Evolutionary conservation across 2,113 vertebrate genomes (phyloP).

Genomic region (Pandion haliaetus): DNA sequence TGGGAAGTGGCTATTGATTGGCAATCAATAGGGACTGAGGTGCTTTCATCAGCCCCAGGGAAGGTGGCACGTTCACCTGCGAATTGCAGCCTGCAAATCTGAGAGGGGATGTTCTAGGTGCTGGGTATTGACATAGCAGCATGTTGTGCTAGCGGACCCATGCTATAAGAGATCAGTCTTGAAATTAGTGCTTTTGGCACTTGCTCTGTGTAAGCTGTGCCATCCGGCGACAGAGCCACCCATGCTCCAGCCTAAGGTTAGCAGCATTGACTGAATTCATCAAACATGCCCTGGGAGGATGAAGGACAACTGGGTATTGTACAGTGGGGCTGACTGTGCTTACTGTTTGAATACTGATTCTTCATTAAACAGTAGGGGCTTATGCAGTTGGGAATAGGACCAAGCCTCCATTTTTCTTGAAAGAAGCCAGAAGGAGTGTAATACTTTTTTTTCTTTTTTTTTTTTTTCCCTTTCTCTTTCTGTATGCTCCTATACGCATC

Average conservation of each 20-base stretch:
- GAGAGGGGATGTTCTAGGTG: not conserved
- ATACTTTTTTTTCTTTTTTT: not conserved
- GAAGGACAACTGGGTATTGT: not conserved
- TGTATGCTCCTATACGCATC: not conserved
- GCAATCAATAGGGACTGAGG: slow-evolving; percentile 29
- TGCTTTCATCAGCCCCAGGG: not conserved
- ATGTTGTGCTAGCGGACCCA: not conserved
- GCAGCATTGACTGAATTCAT: not conserved
- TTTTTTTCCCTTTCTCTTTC: not conserved
- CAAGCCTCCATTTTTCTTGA: not conserved
- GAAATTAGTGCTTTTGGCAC: not conserved
- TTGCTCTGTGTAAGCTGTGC: not conserved
- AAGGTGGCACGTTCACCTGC: not conserved
- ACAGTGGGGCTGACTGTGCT: not conserved
- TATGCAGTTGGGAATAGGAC: not conserved
- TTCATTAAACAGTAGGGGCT: not conserved
- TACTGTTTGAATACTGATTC: slow-evolving; percentile 12
- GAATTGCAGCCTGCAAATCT: slow-evolving; percentile 24
- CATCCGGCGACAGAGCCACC: not conserved
- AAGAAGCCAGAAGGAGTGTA: not conserved
- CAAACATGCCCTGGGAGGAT: not conserved
- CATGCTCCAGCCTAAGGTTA: not conserved
- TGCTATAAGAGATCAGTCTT: not conserved
- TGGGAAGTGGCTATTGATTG: slow-evolving; percentile 53
- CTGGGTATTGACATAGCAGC: not conserved